These are phyloP conservation scores for Tipula lateralis DNA, from an alignment of 2,888 invertebrate genomes.

Conservation along the genomic window DNA sequence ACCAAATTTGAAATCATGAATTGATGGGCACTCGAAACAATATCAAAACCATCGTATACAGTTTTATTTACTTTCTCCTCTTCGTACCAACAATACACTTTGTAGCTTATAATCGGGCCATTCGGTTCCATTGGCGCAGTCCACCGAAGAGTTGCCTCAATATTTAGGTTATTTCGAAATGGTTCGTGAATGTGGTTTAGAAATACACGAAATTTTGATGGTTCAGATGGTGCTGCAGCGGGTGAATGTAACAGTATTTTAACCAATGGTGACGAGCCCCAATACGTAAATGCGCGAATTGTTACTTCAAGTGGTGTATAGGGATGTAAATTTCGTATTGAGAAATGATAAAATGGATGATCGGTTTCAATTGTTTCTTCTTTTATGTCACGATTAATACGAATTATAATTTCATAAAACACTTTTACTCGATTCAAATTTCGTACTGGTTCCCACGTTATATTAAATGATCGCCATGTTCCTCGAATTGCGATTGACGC, in stretches of 20 bases:
- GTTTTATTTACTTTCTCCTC: conserved; percentile 50
- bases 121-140: conserved; percentile 67
- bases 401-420: conserved; percentile 73
- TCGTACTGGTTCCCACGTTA: conserved; percentile 72
- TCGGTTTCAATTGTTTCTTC: conserved; percentile 44
- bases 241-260: conserved; percentile 67
- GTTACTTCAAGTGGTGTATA: conserved; percentile 68
- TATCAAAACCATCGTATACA: conserved; percentile 50
- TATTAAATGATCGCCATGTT: conserved; percentile 72
- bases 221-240: conserved; percentile 72
- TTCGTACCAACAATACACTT: conserved; percentile 58
- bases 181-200: conserved; percentile 54
- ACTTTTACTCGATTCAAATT: conserved; percentile 75
- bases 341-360: conserved; percentile 52
- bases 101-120: conserved; percentile 69
- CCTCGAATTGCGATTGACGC: conserved; percentile 67
- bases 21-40: conserved; percentile 39
- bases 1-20: conserved; percentile 55
- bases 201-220: conserved; percentile 68
- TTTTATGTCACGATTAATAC: conserved; percentile 30
- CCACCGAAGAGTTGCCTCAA: conserved; percentile 74
- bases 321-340: conserved; percentile 55
- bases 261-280: conserved; percentile 69
- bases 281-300: conserved; percentile 76
- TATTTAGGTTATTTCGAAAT: conserved; percentile 39